Conservation (phyloP, 2,113 vertebrate genomes). For the Dipodomys spectabilis region DNA sequence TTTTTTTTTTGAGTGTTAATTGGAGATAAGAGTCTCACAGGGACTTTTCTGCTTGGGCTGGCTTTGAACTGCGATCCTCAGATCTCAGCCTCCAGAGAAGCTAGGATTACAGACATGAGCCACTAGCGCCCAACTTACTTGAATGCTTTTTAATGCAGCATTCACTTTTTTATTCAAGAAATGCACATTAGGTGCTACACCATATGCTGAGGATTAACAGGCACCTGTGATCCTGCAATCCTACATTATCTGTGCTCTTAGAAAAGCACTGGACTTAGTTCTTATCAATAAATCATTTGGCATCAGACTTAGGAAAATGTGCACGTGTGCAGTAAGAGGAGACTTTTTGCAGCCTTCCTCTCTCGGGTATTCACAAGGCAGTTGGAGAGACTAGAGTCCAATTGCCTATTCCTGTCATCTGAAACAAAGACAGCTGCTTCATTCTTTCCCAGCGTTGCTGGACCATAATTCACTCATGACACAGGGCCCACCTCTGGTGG, state of each 20-base stretch:
- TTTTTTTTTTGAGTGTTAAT: too few species aligned
- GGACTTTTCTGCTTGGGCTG: too few species aligned
- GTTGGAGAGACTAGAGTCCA: neutral
- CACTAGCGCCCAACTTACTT: too few species aligned
- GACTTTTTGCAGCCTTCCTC: neutral
- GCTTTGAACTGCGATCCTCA: too few species aligned
- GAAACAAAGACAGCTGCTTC: constrained; percentile 69
- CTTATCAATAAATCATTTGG: constrained; percentile 52
- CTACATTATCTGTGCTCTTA: neutral
- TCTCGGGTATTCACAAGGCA: neutral
- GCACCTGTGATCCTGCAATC: constrained; percentile 30
- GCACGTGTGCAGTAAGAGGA: neutral
- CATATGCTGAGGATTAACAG: constrained; percentile 60
- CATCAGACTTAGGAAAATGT: neutral
- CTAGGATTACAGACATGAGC: too few species aligned
- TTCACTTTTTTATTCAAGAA: constrained; percentile 24
- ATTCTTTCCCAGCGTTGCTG: neutral
- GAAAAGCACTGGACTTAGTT: neutral
- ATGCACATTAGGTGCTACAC: neutral
- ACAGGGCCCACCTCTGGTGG: neutral
- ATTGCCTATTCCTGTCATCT: neutral
- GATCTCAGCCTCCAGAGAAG: too few species aligned
- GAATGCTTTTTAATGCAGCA: neutral
- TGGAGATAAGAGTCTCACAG: too few species aligned
- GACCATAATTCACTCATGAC: neutral